These are phyloP conservation scores for Synanthedon andrenaeformis DNA, from an alignment of 2,888 invertebrate genomes.

Conservation along the genomic window DNA sequence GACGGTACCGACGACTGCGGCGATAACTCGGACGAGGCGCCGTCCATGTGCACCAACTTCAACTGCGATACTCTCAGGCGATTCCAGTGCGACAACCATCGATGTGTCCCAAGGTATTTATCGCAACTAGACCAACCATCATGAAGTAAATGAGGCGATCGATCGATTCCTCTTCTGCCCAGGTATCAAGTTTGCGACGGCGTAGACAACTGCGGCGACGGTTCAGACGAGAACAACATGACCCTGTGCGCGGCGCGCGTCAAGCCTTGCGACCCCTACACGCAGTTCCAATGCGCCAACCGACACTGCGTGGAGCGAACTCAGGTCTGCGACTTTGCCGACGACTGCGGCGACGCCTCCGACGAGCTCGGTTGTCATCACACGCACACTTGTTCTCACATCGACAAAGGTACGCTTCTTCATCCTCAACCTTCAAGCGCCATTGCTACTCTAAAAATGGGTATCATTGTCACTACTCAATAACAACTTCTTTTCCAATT, in stretches of 20 bases:
- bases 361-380: constrained; percentile 92
- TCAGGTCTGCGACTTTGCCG: constrained; percentile 88
- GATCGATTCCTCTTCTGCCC: neutral
- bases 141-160: neutral
- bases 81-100: constrained; percentile 91
- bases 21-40: constrained; percentile 89
- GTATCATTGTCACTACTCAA: too few species aligned
- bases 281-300: constrained; percentile 91
- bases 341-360: constrained; percentile 91
- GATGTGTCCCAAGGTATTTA: constrained; percentile 78
- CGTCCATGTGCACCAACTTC: constrained; percentile 84
- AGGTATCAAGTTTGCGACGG: constrained; percentile 91
- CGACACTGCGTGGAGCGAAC: constrained; percentile 83
- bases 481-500: neutral
- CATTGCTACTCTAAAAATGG: constrained; percentile 11
- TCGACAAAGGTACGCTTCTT: constrained; percentile 37
- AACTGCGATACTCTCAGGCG: constrained; percentile 85
- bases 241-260: constrained; percentile 84
- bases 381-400: constrained; percentile 65
- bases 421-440: neutral
- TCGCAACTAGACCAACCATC: neutral
- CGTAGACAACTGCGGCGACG: constrained; percentile 93
- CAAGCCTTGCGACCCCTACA: constrained; percentile 80
- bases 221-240: constrained; percentile 95
- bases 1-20: constrained; percentile 95